Evolutionary conservation across 2,797 vertebrate species (phyloP).

Genomic region (Pantherophis alleghaniensis): DNA sequence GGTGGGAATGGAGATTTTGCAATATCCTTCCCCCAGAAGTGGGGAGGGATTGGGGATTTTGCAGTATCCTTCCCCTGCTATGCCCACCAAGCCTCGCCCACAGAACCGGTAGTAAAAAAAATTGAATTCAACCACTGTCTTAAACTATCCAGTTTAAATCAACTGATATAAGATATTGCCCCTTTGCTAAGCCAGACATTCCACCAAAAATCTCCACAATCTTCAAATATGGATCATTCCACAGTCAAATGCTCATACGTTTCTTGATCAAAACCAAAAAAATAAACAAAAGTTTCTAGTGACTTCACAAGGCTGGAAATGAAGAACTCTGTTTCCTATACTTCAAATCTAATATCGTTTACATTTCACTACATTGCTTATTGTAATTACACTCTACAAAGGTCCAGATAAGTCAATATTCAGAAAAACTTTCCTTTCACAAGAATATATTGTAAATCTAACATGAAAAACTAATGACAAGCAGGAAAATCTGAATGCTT

Average conservation of each 20-base stretch:
- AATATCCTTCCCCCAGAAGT: too few relatives aligned
- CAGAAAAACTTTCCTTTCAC: not conserved
- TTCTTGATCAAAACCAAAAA: not conserved
- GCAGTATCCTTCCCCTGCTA: too few relatives aligned
- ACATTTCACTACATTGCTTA: not conserved
- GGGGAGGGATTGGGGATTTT: too few relatives aligned
- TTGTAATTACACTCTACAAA: not conserved
- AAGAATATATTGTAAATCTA: not conserved
- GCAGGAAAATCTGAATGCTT: not conserved
- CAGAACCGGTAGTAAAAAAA: too few relatives aligned
- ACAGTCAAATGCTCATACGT: not conserved
- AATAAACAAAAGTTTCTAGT: not conserved
- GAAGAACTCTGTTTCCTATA: not conserved
- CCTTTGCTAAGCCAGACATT: not conserved
- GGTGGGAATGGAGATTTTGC: too few relatives aligned
- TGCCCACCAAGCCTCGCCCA: too few relatives aligned
- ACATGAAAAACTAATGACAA: not conserved
- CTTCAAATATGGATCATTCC: not conserved
- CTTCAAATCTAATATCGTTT: not conserved
- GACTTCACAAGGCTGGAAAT: not conserved
- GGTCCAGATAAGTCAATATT: not conserved
- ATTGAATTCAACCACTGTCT: not conserved
- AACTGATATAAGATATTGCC: not conserved
- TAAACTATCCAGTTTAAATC: not conserved
- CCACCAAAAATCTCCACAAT: not conserved